Evolutionary conservation across 2,888 invertebrate species (phyloP).

Genomic region (Matsumyia berberina): DNA sequence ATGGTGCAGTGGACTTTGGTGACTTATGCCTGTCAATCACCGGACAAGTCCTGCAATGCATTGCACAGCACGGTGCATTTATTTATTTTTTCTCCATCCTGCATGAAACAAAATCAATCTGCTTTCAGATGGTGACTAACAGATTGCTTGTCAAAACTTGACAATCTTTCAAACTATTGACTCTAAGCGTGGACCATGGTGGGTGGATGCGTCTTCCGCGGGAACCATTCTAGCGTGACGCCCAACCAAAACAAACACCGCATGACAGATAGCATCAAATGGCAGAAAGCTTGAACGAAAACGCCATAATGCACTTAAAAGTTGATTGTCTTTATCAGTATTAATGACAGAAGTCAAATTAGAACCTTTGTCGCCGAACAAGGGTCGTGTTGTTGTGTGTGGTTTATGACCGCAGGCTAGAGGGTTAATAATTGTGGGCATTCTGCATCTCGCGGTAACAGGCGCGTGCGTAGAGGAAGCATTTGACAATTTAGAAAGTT

Average conservation of each 20-base stretch:
- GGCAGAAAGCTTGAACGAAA: slow-evolving; percentile 38
- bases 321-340: slow-evolving; percentile 62
- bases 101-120: slow-evolving; percentile 37
- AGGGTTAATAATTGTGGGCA: slow-evolving; percentile 20
- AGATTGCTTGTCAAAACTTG: slow-evolving; percentile 23
- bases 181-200: slow-evolving; percentile 25
- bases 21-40: slow-evolving; percentile 69
- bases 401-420: slow-evolving; percentile 16
- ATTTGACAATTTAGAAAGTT: slow-evolving; percentile 31
- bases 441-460: slow-evolving; percentile 7
- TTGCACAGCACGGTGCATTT: slow-evolving; percentile 33
- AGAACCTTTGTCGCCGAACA: slow-evolving; percentile 35
- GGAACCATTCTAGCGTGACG: slow-evolving; percentile 46
- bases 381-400: slow-evolving; percentile 18
- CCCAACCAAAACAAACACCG: slow-evolving; percentile 43
- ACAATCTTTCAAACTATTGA: slow-evolving; percentile 67
- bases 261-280: slow-evolving; percentile 52
- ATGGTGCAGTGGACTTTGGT: slow-evolving; percentile 58
- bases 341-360: slow-evolving; percentile 69
- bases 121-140: slow-evolving; percentile 19
- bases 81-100: too few relatives aligned
- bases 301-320: slow-evolving; percentile 66
- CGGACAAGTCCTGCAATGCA: slow-evolving; percentile 45
- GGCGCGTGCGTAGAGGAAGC: background rate
- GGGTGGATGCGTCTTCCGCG: slow-evolving; percentile 49